These are phyloP conservation scores for Polypterus bichir DNA, from an alignment of 2,113 vertebrate species.

Conservation along the genomic window DNA sequence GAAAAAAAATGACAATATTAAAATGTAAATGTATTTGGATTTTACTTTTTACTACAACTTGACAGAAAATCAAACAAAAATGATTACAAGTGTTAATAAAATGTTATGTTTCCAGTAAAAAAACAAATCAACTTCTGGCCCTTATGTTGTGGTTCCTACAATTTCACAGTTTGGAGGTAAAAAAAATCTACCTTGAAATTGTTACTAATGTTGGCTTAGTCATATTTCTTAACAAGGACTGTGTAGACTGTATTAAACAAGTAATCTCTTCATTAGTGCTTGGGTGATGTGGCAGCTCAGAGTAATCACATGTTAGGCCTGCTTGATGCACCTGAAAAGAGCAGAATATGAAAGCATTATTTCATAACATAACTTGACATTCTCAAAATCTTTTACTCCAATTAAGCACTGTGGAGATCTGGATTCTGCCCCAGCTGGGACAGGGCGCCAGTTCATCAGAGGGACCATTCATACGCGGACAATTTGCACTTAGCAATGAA, in stretches of 20 bases:
- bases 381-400: too few species aligned
- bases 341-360: too few species aligned
- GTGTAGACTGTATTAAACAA: conserved; percentile 52
- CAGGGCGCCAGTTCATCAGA: too few species aligned
- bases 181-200: conserved; percentile 63
- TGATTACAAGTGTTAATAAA: not conserved
- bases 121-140: not conserved
- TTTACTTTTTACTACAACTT: too few species aligned
- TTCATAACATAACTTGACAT: too few species aligned
- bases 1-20: too few species aligned
- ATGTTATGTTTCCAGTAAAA: not conserved
- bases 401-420: too few species aligned
- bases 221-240: conserved; percentile 49
- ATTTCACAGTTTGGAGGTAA: not conserved
- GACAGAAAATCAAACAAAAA: not conserved
- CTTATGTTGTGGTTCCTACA: too few species aligned
- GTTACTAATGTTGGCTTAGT: conserved; percentile 80
- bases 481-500: too few species aligned
- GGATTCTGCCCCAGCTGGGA: too few species aligned
- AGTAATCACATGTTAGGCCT: conserved; percentile 83
- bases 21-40: too few species aligned
- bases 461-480: too few species aligned
- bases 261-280: conserved; percentile 74
- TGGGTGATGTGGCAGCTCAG: conserved; percentile 86
- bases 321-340: conserved; percentile 79